Base-by-base conservation (phyloP, 2,113 vertebrate species). In the Atlantisia rogersi region DNA sequence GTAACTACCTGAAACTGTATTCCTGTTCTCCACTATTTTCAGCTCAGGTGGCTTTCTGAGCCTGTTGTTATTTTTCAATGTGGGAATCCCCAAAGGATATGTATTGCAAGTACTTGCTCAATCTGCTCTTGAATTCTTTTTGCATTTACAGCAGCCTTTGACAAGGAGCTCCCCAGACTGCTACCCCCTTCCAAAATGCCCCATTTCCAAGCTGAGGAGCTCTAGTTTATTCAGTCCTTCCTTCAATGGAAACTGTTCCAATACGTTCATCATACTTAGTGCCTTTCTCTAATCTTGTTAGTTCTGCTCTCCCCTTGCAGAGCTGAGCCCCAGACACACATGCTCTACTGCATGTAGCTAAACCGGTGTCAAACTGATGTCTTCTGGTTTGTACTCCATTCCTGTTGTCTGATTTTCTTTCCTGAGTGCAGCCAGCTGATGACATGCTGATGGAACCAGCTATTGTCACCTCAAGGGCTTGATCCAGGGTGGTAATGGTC, bases 311-410 rank as follows among this genome's bases (percentile, higher is more conserved):
- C 28, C 12, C 62, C 18, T 40, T 15, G 25, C 32, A 39, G 62
- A 88, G 44, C 7, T 6, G 31, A 35, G 74, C 48, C 46, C 39
- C 5, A 8, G 87, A 59, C 42, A 21, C 4, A 19, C 20, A 7
- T 4, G 50, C 35, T 55, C 31, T 37, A 37, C 55, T 70, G 75
- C 74, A 75, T 46, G 74, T 17, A 52, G 68, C 68, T 46, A 74
- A 81, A 60, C 75, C 0, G 0, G 29, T 24, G 21, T 50, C 73
- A 74, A 81, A 60, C 75, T 0, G 0, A 32, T 24, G 21, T 55
- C 74, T 77, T 64, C 68, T 67, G 28, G 39, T 86, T 65, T 84
- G 46, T 53, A 16, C 15, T 74, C 44, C 31, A 9, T 42, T 69
- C 56, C n/a, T 74, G 25, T 37, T 1, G 3, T 35, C 67, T n/a